A percentile compares a stretch with the other conserved stretches of the same genome.
These are phyloP conservation scores for Montipora capitata DNA, from an alignment of 92 coral and sea anemone species.

Conservation along the genomic window DNA sequence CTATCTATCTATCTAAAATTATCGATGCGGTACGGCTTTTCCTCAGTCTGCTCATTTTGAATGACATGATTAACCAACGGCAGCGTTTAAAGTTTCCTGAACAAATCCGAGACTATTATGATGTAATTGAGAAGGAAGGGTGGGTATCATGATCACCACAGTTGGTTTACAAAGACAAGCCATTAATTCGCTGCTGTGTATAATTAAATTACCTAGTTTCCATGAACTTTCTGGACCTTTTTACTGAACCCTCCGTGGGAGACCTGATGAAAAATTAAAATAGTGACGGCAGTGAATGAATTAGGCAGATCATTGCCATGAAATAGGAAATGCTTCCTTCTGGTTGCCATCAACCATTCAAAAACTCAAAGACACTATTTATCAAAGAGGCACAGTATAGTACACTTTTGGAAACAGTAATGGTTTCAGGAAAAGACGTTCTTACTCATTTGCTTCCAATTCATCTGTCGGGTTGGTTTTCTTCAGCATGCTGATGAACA, in stretches of 20 bases:
- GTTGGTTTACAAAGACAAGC: background rate
- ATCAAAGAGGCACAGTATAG: background rate
- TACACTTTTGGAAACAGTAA: background rate
- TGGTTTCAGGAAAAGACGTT: no score
- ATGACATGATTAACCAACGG: no score
- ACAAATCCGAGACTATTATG: no score
- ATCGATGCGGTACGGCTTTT: no score
- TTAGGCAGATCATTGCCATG: no score
- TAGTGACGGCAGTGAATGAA: background rate
- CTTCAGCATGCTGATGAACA: constrained; percentile 98
- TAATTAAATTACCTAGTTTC: constrained; percentile 1
- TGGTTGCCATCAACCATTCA: no score
- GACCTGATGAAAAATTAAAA: constrained; percentile 21
- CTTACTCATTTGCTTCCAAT: constrained; percentile 52
- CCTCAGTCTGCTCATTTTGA: no score
- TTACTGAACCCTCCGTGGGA: background rate
- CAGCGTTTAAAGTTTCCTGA: no score
- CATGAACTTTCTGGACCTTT: constrained; percentile 35
- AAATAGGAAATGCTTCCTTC: no score
- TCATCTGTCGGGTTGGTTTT: constrained; percentile 83
- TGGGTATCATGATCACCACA: background rate
- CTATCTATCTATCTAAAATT: no score
- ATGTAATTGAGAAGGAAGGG: background rate
- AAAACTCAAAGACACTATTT: background rate
- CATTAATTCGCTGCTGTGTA: background rate